Evolutionary conservation across 2,888 invertebrate genomes (phyloP), one percentile per base, ranked within the genome.

Genomic region (Drosophila aldrichi): DNA sequence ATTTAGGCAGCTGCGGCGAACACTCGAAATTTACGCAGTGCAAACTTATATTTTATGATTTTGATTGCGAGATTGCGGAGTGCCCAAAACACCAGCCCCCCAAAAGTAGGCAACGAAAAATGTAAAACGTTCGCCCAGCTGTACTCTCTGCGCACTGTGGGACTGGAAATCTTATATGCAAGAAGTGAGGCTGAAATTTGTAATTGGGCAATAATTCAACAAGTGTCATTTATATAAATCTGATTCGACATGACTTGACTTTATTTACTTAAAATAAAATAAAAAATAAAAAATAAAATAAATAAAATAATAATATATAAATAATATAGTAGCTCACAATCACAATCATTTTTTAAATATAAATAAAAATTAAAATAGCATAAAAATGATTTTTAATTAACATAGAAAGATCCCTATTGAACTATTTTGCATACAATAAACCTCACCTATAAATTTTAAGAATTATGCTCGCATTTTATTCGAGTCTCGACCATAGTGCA

Each of bases 21-120:
- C 82, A 59, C 68, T 73, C 70, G 40, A 79, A 84, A 71, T 89
- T 84, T 79, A 89, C 84, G 90, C 90, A 84, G 82, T 89, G 90
- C 90, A 89, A 89, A 89, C 90, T 84, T 84, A 74, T 88, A 89
- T 89, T 84, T 84, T 89, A 84, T 89, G 90, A 88, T 82, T 88
- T 88, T 79, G 90, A 84, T 76, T 80, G 66, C 76, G 70, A 82
- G 56, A 66, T 32, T 70, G 76, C 56, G 18, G 41, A 64, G 70
- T 58, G 62, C 55, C 60, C 49, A 41, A 43, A 56, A 51, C 59
- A 52, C 49, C 60, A 18, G 68, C n/a, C 69, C 72, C 83, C 18
- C 74, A 82, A 88, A 82, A 73, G 87, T 89, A 81, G 89, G 89
- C 89, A 88, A 81, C 71, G 44, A 69, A 75, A 79, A 63, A 68